phyloP scores from a whole-genome alignment of 2,888 invertebrate species.

The Drosophila leonis region DNA sequence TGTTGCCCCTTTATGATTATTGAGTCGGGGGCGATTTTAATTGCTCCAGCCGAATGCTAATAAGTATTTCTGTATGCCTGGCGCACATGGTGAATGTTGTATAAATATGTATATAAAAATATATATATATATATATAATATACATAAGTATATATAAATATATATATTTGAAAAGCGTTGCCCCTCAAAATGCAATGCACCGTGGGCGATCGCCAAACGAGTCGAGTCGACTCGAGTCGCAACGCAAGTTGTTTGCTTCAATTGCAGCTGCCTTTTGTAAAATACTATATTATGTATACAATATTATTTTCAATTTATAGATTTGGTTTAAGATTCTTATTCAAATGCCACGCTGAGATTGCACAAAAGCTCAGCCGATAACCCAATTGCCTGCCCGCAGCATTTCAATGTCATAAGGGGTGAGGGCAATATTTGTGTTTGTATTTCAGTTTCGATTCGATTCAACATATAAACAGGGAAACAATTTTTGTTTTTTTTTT shows the following conservation, averaged over 20 bases:
- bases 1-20: conserved; percentile 11
- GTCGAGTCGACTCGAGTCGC: conserved; percentile 6
- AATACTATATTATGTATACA: conserved; percentile 7
- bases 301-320: conserved; percentile 37
- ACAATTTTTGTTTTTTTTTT: too few species aligned
- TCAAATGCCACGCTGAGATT: conserved; percentile 26
- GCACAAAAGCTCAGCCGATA: conserved; percentile 47
- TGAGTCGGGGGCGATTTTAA: conserved; percentile 46
- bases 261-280: conserved; percentile 25
- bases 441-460: conserved; percentile 33
- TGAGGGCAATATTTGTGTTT: conserved; percentile 10
- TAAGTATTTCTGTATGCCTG: conserved; percentile 44
- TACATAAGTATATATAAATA: conserved; percentile 2
- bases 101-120: conserved; percentile 4
- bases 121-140: conserved; percentile 12
- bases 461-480: conserved; percentile 36
- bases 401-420: conserved; percentile 55
- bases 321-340: conserved; percentile 30
- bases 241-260: conserved; percentile 44
- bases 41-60: conserved; percentile 42
- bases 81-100: conserved; percentile 42
- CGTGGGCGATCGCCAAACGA: conserved; percentile 42
- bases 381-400: conserved; percentile 46
- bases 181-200: conserved; percentile 25
- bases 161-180: conserved; percentile 27